Evolutionary conservation across 92 coral and sea anemone species (phyloP), one percentile per base, ranked within the genome.

Genomic region (Phenganax stokvisi): DNA sequence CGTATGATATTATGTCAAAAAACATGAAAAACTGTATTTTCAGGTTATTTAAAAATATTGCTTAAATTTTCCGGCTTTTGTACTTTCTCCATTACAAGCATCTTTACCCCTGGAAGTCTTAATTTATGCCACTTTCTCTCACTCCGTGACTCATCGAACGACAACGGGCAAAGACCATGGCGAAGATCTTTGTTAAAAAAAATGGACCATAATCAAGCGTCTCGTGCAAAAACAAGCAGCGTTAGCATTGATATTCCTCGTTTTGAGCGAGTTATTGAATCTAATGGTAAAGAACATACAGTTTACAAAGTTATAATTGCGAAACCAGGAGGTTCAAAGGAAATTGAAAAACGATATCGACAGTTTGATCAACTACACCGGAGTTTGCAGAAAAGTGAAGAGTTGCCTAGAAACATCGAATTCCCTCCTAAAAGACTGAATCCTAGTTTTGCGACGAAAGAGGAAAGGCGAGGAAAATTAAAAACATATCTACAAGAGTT

Each of bases 291-390:
- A 44, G 80, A 47, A 12, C 90, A 73, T 53, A 90, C 92, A 10
- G 97, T 88, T 27, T 94, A 92, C 71, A 90, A 89, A 82, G 84
- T 94, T 69, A 90, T 85, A 77, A 83, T 92, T 57, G 82, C 93
- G 10, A 92, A 90, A 80, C 97, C 96, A 9, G 96, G 93, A 69
- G 98, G 92, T 0, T 82, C 78, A 12, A 88, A 84, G 68, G 84
- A 79, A 4, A 70, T 87, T 59, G 97, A 88, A 77, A 88, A 84
- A 72, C 79, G 98, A 11, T 94, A 88, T 83, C 86, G 86, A 31
- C 87, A 92, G 70, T 94, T 94, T 65, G 47, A 85, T 58, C 89
- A 92, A 84, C 86, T 94, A 31, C 83, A 94, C 88, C 90, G 90
- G 75, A 88, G 79, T 79, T 69, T 94, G 20, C 85, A 90, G 8